phyloP scores from a whole-genome alignment of 2,797 vertebrate genomes.

The Oophaga sylvatica region DNA sequence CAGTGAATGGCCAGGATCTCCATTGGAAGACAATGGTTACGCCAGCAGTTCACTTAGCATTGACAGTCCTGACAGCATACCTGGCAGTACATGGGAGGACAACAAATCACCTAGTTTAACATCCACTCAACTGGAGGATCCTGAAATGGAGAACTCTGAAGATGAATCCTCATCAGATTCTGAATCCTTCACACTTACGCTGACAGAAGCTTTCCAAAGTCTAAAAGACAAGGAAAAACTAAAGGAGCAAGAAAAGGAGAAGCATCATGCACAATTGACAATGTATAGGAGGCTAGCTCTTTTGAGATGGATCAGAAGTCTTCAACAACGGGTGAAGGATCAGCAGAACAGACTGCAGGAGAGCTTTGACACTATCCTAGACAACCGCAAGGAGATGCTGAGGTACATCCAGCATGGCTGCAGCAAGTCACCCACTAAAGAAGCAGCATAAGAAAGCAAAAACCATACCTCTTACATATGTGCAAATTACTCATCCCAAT shows the following conservation, averaged over 20 bases:
- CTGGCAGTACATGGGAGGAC: slow-evolving; percentile 65
- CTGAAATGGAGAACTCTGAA: neutral
- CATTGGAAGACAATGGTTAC: slow-evolving; percentile 81
- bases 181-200: slow-evolving; percentile 70
- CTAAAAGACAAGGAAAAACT: slow-evolving; percentile 88
- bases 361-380: slow-evolving; percentile 94
- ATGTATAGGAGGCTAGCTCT: slow-evolving; percentile 96
- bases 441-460: slow-evolving; percentile 32
- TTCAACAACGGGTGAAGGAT: slow-evolving; percentile 86
- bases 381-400: slow-evolving; percentile 92
- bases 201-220: slow-evolving; percentile 86
- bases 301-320: slow-evolving; percentile 91
- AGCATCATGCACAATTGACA: slow-evolving; percentile 91
- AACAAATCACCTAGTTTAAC: neutral
- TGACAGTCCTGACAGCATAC: slow-evolving; percentile 73
- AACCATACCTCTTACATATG: neutral
- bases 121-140: slow-evolving; percentile 64
- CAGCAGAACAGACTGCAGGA: slow-evolving; percentile 95
- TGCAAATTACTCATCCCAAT: neutral
- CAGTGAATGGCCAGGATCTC: slow-evolving; percentile 77
- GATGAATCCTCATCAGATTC: slow-evolving; percentile 49
- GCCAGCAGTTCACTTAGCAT: slow-evolving; percentile 85
- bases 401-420: slow-evolving; percentile 79
- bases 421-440: slow-evolving; percentile 33
- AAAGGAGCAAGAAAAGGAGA: slow-evolving; percentile 95